Conservation (phyloP, 30 jellyfish, hydroid and myxozoan genomes). For the Nemopilema nomurai region DNA sequence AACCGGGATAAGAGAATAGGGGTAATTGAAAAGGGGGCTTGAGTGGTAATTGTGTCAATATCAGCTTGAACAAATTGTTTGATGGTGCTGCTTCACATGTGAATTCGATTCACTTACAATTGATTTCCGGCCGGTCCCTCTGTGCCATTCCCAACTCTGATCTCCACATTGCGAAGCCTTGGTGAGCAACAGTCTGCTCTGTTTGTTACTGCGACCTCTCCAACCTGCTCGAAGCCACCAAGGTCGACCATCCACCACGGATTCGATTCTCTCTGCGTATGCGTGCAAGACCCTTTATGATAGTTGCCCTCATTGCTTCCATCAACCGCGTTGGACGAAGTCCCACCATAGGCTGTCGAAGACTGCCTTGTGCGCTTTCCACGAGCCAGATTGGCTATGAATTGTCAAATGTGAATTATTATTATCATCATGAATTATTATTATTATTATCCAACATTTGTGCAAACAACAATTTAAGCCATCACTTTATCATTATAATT, state of each 20-base stretch:
- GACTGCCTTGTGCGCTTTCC: constrained; percentile 38
- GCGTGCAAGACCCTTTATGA: constrained; percentile 32
- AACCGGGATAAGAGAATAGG: too few species aligned
- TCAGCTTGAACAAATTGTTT: neutral
- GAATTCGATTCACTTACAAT: constrained; percentile 5
- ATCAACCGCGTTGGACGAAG: constrained; percentile 42
- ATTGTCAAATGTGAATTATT: too few species aligned
- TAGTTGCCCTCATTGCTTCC: constrained; percentile 18
- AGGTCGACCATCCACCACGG: constrained; percentile 77
- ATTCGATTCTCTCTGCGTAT: constrained; percentile 18
- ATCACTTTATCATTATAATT: too few species aligned
- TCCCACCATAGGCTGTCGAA: constrained; percentile 20
- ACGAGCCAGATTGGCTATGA: constrained; percentile 48
- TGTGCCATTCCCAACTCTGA: constrained; percentile 21
- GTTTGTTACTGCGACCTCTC: constrained; percentile 26
- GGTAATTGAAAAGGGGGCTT: too few species aligned
- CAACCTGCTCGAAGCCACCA: constrained; percentile 21
- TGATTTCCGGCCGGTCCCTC: constrained; percentile 22
- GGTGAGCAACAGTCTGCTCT: constrained; percentile 50
- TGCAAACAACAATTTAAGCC: too few species aligned
- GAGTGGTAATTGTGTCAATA: neutral
- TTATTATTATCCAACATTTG: too few species aligned
- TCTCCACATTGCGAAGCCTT: constrained; percentile 23
- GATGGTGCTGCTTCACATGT: neutral
- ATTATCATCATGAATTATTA: too few species aligned